Percentiles rank a stretch among this genome's conserved stretches.
These are phyloP conservation scores for Drosophila ustulata DNA, from an alignment of 2,888 invertebrate species.

Conservation along the genomic window DNA sequence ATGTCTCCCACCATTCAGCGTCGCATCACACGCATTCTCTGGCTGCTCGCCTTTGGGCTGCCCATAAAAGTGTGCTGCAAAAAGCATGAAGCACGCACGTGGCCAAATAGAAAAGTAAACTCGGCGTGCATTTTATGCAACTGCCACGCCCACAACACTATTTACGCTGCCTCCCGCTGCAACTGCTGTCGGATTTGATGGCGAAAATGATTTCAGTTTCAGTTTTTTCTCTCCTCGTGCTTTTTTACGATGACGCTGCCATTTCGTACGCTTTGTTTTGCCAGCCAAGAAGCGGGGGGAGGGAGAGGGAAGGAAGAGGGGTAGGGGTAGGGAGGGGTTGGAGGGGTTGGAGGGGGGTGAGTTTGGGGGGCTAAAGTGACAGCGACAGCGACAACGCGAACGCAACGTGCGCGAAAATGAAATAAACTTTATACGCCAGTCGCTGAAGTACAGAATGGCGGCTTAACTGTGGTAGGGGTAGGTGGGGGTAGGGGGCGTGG, in stretches of 20 bases:
- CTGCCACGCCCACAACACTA: constrained; percentile 61
- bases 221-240: constrained; percentile 37
- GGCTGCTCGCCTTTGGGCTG: constrained; percentile 17
- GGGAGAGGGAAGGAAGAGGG: constrained; percentile 7
- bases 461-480: neutral
- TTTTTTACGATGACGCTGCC: constrained; percentile 74
- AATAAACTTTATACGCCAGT: constrained; percentile 70
- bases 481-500: neutral
- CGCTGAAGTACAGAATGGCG: neutral
- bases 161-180: constrained; percentile 25
- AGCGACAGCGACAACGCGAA: constrained; percentile 59
- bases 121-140: constrained; percentile 59
- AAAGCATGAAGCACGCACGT: constrained; percentile 47
- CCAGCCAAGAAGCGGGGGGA: neutral
- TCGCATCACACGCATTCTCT: neutral
- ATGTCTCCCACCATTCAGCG: constrained; percentile 23
- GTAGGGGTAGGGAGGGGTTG: too few species aligned
- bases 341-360: neutral
- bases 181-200: constrained; percentile 55
- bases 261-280: constrained; percentile 75
- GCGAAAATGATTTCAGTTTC: constrained; percentile 78
- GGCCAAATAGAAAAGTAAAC: constrained; percentile 49
- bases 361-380: neutral
- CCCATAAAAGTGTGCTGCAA: constrained; percentile 76
- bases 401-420: constrained; percentile 79